phyloP scores from a whole-genome alignment of 1,140 invertebrate genomes.

The Euborellia annulipes region DNA sequence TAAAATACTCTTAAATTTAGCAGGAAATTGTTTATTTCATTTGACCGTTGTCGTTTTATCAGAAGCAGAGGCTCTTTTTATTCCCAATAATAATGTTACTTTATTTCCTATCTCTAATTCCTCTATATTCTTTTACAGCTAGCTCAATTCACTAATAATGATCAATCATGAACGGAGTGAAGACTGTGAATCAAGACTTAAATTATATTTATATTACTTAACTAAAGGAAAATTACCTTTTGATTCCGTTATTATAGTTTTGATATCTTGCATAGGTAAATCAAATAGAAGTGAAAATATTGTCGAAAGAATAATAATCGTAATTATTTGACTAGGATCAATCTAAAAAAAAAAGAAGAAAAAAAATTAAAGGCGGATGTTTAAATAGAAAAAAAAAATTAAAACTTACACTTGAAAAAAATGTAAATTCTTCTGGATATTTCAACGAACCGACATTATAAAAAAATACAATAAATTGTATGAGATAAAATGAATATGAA shows the following conservation, averaged over 20 bases:
- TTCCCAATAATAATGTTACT: too few species aligned
- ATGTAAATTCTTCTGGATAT: slow-evolving; percentile 35
- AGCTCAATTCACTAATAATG: too few species aligned
- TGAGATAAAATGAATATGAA: slow-evolving; percentile 57
- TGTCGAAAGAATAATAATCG: slow-evolving; percentile 24
- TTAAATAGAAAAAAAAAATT: slow-evolving; percentile 1
- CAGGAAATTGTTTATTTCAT: too few species aligned
- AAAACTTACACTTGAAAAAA: slow-evolving; percentile 32
- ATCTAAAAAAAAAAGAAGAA: slow-evolving; percentile 23
- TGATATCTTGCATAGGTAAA: slow-evolving; percentile 36
- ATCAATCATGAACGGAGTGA: too few species aligned
- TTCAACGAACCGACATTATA: slow-evolving; percentile 38
- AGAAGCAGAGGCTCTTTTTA: too few species aligned
- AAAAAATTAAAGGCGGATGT: slow-evolving; percentile 1
- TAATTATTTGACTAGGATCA: slow-evolving; percentile 23
- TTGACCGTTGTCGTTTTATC: too few species aligned
- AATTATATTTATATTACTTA: too few species aligned
- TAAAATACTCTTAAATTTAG: too few species aligned
- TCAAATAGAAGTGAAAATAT: slow-evolving; percentile 34
- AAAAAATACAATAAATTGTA: slow-evolving; percentile 50
- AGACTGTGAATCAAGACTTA: too few species aligned
- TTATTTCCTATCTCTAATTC: too few species aligned
- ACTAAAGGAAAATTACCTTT: too few species aligned
- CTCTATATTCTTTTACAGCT: too few species aligned
- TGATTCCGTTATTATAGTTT: slow-evolving; percentile 26